phyloP scores from a whole-genome alignment of 2,888 invertebrate species.

The Agonum fuliginosum region DNA sequence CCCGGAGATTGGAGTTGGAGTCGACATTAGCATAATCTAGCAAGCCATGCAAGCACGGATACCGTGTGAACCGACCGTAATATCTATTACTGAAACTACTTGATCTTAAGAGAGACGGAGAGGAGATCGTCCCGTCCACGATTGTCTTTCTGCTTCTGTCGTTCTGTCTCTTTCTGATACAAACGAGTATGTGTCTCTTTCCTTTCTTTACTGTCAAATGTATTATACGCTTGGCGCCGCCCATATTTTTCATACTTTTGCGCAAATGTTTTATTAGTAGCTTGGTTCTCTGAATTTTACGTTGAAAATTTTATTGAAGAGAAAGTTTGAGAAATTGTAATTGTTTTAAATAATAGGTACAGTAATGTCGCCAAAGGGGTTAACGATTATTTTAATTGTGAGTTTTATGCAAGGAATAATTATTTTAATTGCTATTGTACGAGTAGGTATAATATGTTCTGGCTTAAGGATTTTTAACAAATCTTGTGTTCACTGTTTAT shows the following conservation, averaged over 20 bases:
- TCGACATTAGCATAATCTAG: constrained; percentile 54
- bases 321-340: constrained; percentile 16
- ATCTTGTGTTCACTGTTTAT: too few relatives aligned
- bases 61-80: constrained; percentile 57
- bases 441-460: too few relatives aligned
- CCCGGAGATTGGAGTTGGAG: constrained; percentile 12
- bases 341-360: constrained; percentile 24
- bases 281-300: not conserved
- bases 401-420: not conserved
- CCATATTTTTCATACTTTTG: constrained; percentile 29
- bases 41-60: constrained; percentile 25
- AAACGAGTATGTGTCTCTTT: constrained; percentile 27
- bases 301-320: not conserved
- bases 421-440: not conserved
- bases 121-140: constrained; percentile 23
- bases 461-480: too few relatives aligned
- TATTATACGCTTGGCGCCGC: constrained; percentile 18
- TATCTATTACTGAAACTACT: constrained; percentile 52
- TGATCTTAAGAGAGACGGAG: constrained; percentile 29
- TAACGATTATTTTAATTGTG: constrained; percentile 4
- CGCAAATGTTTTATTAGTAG: constrained; percentile 6
- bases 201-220: not conserved
- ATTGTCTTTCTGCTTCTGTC: constrained; percentile 16
- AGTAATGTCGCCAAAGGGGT: not conserved
- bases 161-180: not conserved